phyloP scores from a whole-genome alignment of 2,888 invertebrate genomes.

The Biston stratarius region DNA sequence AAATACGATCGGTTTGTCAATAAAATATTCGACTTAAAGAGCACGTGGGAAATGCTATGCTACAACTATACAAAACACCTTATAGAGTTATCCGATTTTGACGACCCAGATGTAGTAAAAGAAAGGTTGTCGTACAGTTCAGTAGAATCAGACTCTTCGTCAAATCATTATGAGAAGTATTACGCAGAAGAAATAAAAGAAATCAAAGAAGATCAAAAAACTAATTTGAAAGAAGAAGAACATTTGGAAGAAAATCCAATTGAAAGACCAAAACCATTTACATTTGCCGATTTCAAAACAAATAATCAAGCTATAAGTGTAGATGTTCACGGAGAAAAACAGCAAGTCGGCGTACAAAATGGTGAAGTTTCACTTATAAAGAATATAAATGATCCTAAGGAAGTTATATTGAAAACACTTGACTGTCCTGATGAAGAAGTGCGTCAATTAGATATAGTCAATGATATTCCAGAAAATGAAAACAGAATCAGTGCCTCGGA shows the following conservation, averaged over 20 bases:
- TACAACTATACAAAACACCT: slow-evolving; percentile 84
- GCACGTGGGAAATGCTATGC: slow-evolving; percentile 88
- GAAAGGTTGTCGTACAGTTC: slow-evolving; percentile 75
- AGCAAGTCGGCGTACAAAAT: slow-evolving; percentile 41
- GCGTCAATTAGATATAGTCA: slow-evolving; percentile 52
- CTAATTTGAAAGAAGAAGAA: slow-evolving; percentile 45
- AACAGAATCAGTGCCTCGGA: slow-evolving; percentile 68
- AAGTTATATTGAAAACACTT: slow-evolving; percentile 34
- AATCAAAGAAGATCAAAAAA: slow-evolving; percentile 32
- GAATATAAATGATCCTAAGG: slow-evolving; percentile 37
- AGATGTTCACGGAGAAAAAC: slow-evolving; percentile 51
- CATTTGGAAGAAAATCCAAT: slow-evolving; percentile 39
- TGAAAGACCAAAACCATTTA: slow-evolving; percentile 80
- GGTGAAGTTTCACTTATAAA: slow-evolving; percentile 37
- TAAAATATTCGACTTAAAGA: slow-evolving; percentile 87
- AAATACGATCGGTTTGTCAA: slow-evolving; percentile 87
- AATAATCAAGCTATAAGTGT: slow-evolving; percentile 60
- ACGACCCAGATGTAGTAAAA: slow-evolving; percentile 67
- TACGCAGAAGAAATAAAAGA: slow-evolving; percentile 58
- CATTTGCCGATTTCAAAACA: slow-evolving; percentile 86
- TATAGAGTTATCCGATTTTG: slow-evolving; percentile 74
- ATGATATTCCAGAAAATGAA: slow-evolving; percentile 52
- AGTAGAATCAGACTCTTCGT: slow-evolving; percentile 72
- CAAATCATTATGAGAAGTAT: slow-evolving; percentile 74
- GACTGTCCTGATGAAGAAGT: slow-evolving; percentile 42